phyloP scores from a whole-genome alignment of 2,113 vertebrate genomes.

The Chlamydotis undulata region DNA sequence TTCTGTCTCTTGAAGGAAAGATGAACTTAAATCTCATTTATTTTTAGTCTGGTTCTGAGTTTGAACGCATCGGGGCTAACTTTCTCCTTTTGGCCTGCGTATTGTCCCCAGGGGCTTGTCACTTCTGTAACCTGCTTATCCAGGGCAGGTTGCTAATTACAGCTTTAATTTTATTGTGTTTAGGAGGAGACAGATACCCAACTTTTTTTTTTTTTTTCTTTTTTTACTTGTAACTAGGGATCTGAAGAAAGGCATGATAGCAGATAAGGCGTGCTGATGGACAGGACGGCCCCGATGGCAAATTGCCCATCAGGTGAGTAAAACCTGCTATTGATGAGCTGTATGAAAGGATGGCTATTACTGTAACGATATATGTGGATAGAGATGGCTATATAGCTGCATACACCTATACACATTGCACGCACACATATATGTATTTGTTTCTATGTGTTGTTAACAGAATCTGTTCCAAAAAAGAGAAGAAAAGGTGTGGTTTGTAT shows the following conservation, averaged over 20 bases:
- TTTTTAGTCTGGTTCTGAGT: constrained; percentile 29
- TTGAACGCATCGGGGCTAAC: neutral
- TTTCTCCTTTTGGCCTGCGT: constrained; percentile 28
- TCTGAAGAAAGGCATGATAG: constrained; percentile 73
- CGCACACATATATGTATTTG: neutral
- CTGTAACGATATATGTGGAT: neutral
- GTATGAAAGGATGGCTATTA: constrained; percentile 52
- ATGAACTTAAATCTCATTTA: neutral
- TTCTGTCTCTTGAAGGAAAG: neutral
- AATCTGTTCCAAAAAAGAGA: neutral
- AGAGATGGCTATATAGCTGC: neutral
- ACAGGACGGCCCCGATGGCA: constrained; percentile 66
- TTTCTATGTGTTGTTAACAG: neutral
- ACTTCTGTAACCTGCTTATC: constrained; percentile 47
- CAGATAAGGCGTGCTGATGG: constrained; percentile 76
- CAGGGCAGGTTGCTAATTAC: constrained; percentile 71
- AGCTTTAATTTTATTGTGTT: constrained; percentile 78
- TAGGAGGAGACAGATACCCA: constrained; percentile 76
- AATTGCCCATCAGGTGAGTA: constrained; percentile 76
- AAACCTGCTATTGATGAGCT: constrained; percentile 66
- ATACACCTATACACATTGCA: neutral
- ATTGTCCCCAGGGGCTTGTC: constrained; percentile 25
- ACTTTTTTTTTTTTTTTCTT: constrained; percentile 46
- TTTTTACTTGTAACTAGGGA: constrained; percentile 63
- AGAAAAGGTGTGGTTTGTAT: neutral